Evolutionary conservation across 92 coral and sea anemone genomes (phyloP).

Genomic region (Epizoanthus rinbou): DNA sequence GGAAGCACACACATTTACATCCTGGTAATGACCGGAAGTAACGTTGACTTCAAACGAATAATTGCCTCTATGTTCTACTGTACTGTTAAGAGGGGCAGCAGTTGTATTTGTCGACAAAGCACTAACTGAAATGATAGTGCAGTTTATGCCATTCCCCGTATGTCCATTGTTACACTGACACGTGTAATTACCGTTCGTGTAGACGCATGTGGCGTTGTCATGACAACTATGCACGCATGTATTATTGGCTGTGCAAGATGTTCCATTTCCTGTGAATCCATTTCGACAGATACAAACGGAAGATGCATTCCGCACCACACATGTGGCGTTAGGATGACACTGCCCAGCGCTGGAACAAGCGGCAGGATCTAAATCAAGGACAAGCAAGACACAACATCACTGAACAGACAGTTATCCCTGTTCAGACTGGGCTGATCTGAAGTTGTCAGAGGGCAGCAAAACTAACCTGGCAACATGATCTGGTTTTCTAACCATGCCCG

Average conservation of each 20-base stretch:
- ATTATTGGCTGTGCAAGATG: constrained; percentile 18
- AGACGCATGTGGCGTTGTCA: constrained; percentile 15
- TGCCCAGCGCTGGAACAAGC: constrained; percentile 3
- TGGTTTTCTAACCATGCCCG: too few relatives aligned
- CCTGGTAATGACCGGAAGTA: not conserved
- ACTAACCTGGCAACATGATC: too few relatives aligned
- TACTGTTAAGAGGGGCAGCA: not conserved
- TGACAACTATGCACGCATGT: constrained; percentile 12
- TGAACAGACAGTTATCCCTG: too few relatives aligned
- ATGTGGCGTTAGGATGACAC: constrained; percentile 25
- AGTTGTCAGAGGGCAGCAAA: too few relatives aligned
- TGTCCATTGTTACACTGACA: constrained; percentile 8
- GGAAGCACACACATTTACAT: not conserved
- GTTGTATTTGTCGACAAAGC: constrained; percentile 1
- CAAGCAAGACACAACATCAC: too few relatives aligned
- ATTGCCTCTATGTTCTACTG: not conserved
- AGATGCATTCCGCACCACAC: not conserved
- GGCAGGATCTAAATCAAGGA: not conserved
- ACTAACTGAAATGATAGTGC: constrained; percentile 1
- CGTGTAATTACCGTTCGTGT: not conserved
- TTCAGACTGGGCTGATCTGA: too few relatives aligned
- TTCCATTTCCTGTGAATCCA: constrained; percentile 37
- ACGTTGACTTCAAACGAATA: not conserved
- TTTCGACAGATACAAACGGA: constrained; percentile 19
- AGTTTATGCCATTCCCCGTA: constrained; percentile 10